phyloP scores from a whole-genome alignment of 2,888 invertebrate genomes.

The Helicoverpa assulta region DNA sequence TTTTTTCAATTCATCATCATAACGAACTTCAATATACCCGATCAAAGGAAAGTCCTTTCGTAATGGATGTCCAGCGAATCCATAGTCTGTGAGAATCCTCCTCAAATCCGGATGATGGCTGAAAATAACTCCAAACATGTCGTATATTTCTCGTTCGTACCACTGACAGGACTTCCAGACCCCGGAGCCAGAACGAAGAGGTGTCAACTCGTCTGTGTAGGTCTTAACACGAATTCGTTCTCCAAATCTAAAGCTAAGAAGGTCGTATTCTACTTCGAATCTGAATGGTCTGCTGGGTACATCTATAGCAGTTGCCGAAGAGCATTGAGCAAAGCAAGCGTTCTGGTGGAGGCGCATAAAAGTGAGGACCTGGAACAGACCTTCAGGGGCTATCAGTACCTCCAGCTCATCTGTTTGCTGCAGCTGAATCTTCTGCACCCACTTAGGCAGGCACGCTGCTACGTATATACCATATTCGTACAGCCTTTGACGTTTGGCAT shows the following conservation, averaged over 20 bases:
- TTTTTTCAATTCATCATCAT: slow-evolving; percentile 85
- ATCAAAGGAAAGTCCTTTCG: slow-evolving; percentile 84
- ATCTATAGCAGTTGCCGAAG: slow-evolving; percentile 79
- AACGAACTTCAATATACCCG: slow-evolving; percentile 84
- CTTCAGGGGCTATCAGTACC: slow-evolving; percentile 81
- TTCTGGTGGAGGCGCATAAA: slow-evolving; percentile 82
- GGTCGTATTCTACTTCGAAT: slow-evolving; percentile 81
- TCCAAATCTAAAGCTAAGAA: slow-evolving; percentile 77
- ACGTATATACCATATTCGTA: slow-evolving; percentile 85
- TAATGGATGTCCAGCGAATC: slow-evolving; percentile 84
- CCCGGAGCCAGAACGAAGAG: slow-evolving; percentile 76
- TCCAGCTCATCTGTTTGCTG: slow-evolving; percentile 83
- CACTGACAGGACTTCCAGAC: slow-evolving; percentile 75
- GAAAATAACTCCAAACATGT: slow-evolving; percentile 84
- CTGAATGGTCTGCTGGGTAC: slow-evolving; percentile 81
- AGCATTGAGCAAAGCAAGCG: slow-evolving; percentile 80
- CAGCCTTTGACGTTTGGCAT: slow-evolving; percentile 74
- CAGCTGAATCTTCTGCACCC: slow-evolving; percentile 83
- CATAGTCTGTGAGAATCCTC: slow-evolving; percentile 84
- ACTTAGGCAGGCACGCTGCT: slow-evolving; percentile 84
- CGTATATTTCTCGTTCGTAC: slow-evolving; percentile 84
- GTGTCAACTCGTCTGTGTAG: slow-evolving; percentile 85
- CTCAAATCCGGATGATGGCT: slow-evolving; percentile 85
- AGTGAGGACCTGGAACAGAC: slow-evolving; percentile 76
- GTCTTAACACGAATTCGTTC: slow-evolving; percentile 78